Base-by-base conservation (phyloP, 2,888 invertebrate species). In the Dicycla oo region DNA sequence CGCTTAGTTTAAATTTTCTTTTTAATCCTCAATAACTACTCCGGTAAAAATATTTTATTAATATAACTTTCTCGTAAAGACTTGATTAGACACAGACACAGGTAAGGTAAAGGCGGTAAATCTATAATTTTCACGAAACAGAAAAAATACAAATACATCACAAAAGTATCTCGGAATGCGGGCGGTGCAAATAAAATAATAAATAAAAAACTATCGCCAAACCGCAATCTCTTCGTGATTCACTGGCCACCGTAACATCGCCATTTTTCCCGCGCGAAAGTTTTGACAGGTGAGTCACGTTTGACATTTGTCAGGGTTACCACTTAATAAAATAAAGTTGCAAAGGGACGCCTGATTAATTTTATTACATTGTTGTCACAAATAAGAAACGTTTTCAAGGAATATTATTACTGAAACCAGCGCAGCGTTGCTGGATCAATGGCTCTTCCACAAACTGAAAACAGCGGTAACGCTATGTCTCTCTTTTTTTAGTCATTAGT, bases 211-310 rank as follows among this genome's bases (percentile, higher is more conserved):
- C 71, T 47, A 62, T 66, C 56, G 26, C 40, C 43, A 66, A 78
- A 83, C 83, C 83, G 57, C 84, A 80, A 78, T 69, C 72, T 69
- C 72, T 79, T 78, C 77, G 73, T 85, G 86, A 88, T 70, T 84
- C 85, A 83, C 68, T 75, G 76, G 61, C 74, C 66, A 75, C 83
- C 65, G 69, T 82, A 69, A 75, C 74, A 69, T 78, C 79, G 81
- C 85, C 81, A 89, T 88, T 81, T 85, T 89, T 89, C 83, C 82
- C 86, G 84, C 92, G 92, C 92, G 93, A 93, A 94, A 93, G 92
- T 93, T n/a, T 93, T 93, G 92, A 92, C 93, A 93, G 91, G 90
- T 94, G 94, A 93, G 71, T 93, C 93, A 94, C 89, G 89, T 87
- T 83, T 85, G 83, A 79, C 82, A 85, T 83, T 83, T 71, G 26